Base-by-base conservation (phyloP, 1,140 invertebrate species). In the Drosophila albomicans region DNA sequence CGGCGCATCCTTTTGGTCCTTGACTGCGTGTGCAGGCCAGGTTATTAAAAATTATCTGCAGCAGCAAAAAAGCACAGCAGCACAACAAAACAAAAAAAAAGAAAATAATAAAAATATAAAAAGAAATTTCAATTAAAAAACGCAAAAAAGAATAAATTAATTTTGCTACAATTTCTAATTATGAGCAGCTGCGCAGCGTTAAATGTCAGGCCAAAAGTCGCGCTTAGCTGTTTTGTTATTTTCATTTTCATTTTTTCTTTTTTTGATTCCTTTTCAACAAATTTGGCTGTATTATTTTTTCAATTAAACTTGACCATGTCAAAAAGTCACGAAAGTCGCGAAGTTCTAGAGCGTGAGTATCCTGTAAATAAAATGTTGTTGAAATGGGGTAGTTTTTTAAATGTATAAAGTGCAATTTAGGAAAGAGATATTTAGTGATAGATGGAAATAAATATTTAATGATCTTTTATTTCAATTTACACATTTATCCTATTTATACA, bases 271-370 rank as follows among this genome's bases (percentile, higher is more conserved):
- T 85, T 84, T 89, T 80, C 79, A 64, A 71, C 54, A 71, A 84
- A 85, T 88, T 84, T 78, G 43, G 57, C 66, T 73, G 67, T 88
- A 75, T 87, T 82, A 75, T 87, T 75, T 81, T 89, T 89, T 85
- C 86, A 90, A 85, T 89, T 90, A 89, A 85, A 89, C 81, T 89
- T 89, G 85, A 89, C 85, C 84, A 88, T 87, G 84, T 88, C 84
- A 84, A 82, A 86, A 68, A 67, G 80, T 73, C 66, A 11, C 30
- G 61, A 67, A 54, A 72, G 61, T 69, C 48, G 58, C 72, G 30
- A 82, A 63, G 13, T 32, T 45, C 45, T 62, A 32, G n/a, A 56
- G 56, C 1, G 10, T 3, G 58, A 10, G 10, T 46, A 65, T 51
- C 51, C 63, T 65, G 25, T 56, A 1, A 8, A 11, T 0, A 57